Base-by-base conservation (phyloP, 2,797 vertebrate genomes). In the Hemibagrus guttatus region DNA sequence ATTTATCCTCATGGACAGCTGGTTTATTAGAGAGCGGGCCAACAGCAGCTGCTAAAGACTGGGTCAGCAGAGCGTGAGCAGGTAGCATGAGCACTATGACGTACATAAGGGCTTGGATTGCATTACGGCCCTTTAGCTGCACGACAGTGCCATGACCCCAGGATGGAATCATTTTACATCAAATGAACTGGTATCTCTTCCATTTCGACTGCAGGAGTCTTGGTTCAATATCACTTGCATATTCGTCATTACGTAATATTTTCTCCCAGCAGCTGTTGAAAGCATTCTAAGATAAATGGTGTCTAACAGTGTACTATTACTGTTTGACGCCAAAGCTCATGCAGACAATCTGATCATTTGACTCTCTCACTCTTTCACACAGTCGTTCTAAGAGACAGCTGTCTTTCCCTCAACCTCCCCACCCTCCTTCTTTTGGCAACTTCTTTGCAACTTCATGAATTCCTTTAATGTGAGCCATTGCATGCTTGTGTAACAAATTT, bases 401-500 rank as follows among this genome's bases (percentile, higher is more conserved):
- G 82, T 61, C 87, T 87, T 75, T 82, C 71, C 7, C 0, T 66
- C 72, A 21, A 66, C 63, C 42, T 63, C 52, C 17, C 23, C 69
- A 26, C 35, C 63, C 19, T 84, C 39, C 39, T 16, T 54, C 61
- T 61, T 81, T 85, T 81, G 66, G 69, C 82, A 28, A 88, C 63
- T 64, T 81, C 85, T 84, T 86, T 69, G 19, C 16, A 68, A 88
- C 87, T 84, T 85, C 54, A 52, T 68, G 81, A 85, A 39, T 56
- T 81, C 85, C 76, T 89, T 90, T 88, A 82, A 91, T 66, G 76
- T 83, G 80, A 89, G 75, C 75, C 69, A 88, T 81, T 84, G 86
- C 81, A 88, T 84, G 39, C 39, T 71, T 86, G 84, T 85, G 75
- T 81, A 87, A 91, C 90, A 82, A 91, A 90, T 81, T 84, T 87